These are phyloP conservation scores for Drosophila micromelanica DNA, from an alignment of 1,140 invertebrate species.

Conservation along the genomic window DNA sequence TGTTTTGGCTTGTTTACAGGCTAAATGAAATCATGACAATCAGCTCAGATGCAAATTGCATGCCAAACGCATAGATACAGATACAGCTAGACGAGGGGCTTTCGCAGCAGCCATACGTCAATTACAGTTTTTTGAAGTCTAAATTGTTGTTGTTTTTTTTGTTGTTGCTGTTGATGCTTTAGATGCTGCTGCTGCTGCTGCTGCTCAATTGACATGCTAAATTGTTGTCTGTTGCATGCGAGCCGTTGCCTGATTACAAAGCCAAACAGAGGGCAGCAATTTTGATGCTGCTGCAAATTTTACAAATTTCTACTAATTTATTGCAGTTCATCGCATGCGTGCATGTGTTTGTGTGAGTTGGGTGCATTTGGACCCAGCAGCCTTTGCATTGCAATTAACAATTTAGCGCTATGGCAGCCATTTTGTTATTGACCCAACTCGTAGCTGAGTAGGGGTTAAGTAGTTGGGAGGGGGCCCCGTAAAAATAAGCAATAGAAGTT, in stretches of 20 bases:
- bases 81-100: not conserved
- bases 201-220: constrained; percentile 54
- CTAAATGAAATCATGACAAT: constrained; percentile 72
- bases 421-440: constrained; percentile 52
- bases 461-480: not conserved
- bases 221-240: constrained; percentile 43
- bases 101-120: constrained; percentile 52
- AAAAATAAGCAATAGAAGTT: constrained; percentile 43
- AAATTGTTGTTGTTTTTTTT: constrained; percentile 39
- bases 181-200: not conserved
- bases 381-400: constrained; percentile 72
- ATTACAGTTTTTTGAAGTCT: constrained; percentile 68
- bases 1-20: constrained; percentile 64
- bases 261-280: constrained; percentile 17
- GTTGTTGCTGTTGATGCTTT: constrained; percentile 15
- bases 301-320: constrained; percentile 74
- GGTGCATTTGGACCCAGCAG: not conserved
- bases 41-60: constrained; percentile 63
- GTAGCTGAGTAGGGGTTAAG: constrained; percentile 5
- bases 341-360: not conserved
- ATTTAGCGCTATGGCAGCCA: constrained; percentile 64
- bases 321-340: constrained; percentile 41
- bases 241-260: constrained; percentile 30
- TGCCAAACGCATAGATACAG: constrained; percentile 42
- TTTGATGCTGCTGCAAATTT: constrained; percentile 26